Percentiles rank a stretch among this genome's conserved stretches.
These are phyloP conservation scores for Clepsis dumicolana DNA, from an alignment of 2,888 invertebrate genomes.

Conservation along the genomic window DNA sequence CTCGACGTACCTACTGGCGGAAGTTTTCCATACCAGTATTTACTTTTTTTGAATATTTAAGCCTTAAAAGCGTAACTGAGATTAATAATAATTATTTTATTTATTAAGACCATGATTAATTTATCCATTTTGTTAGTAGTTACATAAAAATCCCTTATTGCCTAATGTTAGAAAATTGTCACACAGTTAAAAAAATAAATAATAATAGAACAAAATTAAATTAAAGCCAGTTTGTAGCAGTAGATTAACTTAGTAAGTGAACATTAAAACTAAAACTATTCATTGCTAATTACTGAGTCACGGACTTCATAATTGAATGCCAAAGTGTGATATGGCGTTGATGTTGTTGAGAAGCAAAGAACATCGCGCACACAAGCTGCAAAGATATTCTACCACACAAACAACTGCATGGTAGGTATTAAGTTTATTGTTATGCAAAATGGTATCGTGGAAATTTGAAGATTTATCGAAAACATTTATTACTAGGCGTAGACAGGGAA, in stretches of 20 bases:
- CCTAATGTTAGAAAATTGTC: too few species aligned
- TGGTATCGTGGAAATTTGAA: neutral
- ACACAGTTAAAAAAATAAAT: too few species aligned
- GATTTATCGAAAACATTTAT: conserved; percentile 14
- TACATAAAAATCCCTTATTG: too few species aligned
- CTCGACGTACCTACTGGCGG: too few species aligned
- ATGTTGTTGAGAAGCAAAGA: conserved; percentile 4
- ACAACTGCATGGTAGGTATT: neutral
- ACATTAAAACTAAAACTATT: conserved; percentile 31
- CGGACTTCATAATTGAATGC: conserved; percentile 29
- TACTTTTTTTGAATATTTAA: too few species aligned
- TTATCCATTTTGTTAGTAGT: too few species aligned
- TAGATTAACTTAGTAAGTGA: neutral
- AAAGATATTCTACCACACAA: neutral
- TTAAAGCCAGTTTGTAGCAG: neutral
- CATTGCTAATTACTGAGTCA: conserved; percentile 37
- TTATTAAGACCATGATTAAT: too few species aligned
- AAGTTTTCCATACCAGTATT: too few species aligned
- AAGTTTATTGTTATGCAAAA: conserved; percentile 6
- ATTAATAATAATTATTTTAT: too few species aligned
- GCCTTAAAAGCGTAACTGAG: too few species aligned
- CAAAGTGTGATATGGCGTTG: conserved; percentile 35
- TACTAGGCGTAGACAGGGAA: too few species aligned
- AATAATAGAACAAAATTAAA: too few species aligned
- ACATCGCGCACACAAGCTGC: conserved; percentile 6